These are phyloP conservation scores for Sakesphorus luctuosus DNA, from an alignment of 2,113 vertebrate genomes.

Conservation along the genomic window DNA sequence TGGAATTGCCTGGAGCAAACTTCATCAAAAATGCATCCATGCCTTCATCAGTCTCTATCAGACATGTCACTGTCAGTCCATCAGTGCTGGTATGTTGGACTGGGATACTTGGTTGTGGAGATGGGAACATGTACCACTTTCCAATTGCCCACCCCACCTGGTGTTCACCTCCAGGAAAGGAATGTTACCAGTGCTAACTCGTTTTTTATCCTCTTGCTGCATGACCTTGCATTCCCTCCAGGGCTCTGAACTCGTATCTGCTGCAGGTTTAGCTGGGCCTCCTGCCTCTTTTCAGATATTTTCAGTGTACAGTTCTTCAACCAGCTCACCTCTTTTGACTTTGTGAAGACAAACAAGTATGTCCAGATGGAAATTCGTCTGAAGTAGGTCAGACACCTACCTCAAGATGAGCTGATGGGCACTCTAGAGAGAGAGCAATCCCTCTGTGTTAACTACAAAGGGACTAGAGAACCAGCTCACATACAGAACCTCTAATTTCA, in stretches of 20 bases:
- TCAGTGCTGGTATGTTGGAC: not conserved
- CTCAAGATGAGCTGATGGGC: not conserved
- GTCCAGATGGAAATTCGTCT: not conserved
- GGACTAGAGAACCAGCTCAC: not conserved
- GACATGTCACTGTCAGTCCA: too few species aligned
- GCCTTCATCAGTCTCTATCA: not conserved
- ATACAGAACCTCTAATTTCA: not conserved
- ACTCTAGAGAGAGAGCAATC: not conserved
- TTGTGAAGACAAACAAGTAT: not conserved
- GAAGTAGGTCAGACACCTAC: not conserved
- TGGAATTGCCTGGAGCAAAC: not conserved
- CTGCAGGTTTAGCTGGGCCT: not conserved
- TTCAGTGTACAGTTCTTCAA: not conserved
- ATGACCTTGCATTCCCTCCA: fast-evolving
- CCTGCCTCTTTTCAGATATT: not conserved
- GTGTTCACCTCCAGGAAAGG: not conserved
- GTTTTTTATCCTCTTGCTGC: not conserved
- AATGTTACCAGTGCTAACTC: not conserved
- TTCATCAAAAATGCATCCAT: not conserved
- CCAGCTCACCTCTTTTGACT: not conserved
- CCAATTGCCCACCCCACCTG: not conserved
- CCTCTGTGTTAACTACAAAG: not conserved
- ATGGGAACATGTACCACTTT: not conserved
- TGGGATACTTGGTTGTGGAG: not conserved
- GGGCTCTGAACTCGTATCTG: not conserved